Evolutionary conservation across 2,113 vertebrate genomes (phyloP), one percentile per base, ranked within the genome.

Genomic region (Hylia prasina): DNA sequence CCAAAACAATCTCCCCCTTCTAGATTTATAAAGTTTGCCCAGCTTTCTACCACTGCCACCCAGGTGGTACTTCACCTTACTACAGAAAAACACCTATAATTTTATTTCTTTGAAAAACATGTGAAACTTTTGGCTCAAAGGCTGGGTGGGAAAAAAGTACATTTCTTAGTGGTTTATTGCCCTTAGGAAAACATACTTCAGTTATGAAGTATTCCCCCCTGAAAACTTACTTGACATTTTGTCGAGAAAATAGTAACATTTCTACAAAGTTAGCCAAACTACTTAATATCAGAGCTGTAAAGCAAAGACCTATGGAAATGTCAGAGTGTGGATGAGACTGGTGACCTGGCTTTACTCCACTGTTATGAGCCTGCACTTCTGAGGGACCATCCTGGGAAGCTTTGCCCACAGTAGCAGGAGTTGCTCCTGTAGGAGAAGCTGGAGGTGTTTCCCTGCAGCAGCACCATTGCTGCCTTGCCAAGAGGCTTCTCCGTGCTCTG

Each of bases 211-310:
- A 92, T 94, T 94, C 97, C 96, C 96, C 89, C 94, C 93, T 93
- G 97, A 97, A 97, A 97, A 96, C 97, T 96, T 97, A 89, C 96
- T 97, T 93, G 95, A 97, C 96, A 87, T 92, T 96, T 97, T 96
- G 91, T 94, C 15, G 92, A 97, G 96, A 97, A 96, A 97, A 97
- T 91, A 97, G 94, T 92, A 96, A 96, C 93, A 86, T 96, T 97
- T 96, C 82, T 69, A 94, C 97, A 96, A 92, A 94, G 83, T 90
- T 94, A 82, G 95, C 92, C 70, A 84, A 96, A 80, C 95, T 96
- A 88, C 91, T 95, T 94, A 92, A 91, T 94, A 92, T 91, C 78
- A 47, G 47, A 89, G 92, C 95, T 96, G 70, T 93, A 90, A 94
- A 95, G 96, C 56, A 56, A 71, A 86, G 87, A 54, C 93, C 73